Evolutionary conservation across 2,888 invertebrate species (phyloP).

Genomic region (Lordiphosa fenestrarum): DNA sequence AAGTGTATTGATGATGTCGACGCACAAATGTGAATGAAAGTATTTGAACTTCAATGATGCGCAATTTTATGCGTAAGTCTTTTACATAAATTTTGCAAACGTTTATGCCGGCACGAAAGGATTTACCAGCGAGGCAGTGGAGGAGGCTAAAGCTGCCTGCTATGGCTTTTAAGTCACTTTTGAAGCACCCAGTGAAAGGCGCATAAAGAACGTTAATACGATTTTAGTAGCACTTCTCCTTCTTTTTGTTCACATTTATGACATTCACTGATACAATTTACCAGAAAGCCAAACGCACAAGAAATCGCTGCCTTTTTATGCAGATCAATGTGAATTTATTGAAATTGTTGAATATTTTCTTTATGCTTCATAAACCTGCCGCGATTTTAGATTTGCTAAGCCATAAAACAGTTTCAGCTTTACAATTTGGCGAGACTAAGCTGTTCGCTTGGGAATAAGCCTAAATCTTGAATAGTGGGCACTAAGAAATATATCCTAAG

Average conservation of each 20-base stretch:
- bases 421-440: slow-evolving; percentile 3
- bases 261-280: slow-evolving; percentile 61
- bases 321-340: slow-evolving; percentile 59
- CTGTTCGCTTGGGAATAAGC: too few relatives aligned
- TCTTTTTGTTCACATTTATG: slow-evolving; percentile 50
- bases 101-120: slow-evolving; percentile 69
- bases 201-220: slow-evolving; percentile 52
- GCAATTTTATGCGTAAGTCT: slow-evolving; percentile 73
- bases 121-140: slow-evolving; percentile 38
- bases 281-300: slow-evolving; percentile 30
- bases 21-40: slow-evolving; percentile 54
- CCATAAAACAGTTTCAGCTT: slow-evolving; percentile 27
- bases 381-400: slow-evolving; percentile 24
- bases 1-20: slow-evolving; percentile 69
- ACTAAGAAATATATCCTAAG: too few relatives aligned
- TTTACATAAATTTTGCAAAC: slow-evolving; percentile 70
- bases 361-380: slow-evolving; percentile 53
- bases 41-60: slow-evolving; percentile 72
- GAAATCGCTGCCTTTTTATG: slow-evolving; percentile 42
- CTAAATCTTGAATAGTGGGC: too few relatives aligned
- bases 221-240: slow-evolving; percentile 40
- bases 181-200: slow-evolving; percentile 38
- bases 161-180: slow-evolving; percentile 52
- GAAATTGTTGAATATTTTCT: slow-evolving; percentile 43
- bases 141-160: slow-evolving; percentile 13